Evolutionary conservation across 1,140 invertebrate genomes (phyloP).

Genomic region (Bombus waltoni): DNA sequence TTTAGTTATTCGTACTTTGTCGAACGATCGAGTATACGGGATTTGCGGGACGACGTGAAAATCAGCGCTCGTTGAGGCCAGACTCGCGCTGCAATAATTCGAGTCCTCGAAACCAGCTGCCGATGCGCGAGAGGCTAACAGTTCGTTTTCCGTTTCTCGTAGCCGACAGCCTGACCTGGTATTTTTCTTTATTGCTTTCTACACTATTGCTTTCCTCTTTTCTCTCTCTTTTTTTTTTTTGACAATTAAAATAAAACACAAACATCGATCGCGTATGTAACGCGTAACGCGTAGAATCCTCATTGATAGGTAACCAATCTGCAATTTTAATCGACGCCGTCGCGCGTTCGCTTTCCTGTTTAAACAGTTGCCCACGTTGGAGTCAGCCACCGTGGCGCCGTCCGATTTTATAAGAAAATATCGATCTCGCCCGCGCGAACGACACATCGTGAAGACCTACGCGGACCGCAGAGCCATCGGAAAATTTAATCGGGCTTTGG

Average conservation of each 20-base stretch:
- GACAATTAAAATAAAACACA: neutral
- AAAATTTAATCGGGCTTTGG: neutral
- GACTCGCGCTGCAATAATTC: neutral
- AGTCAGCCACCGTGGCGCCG: neutral
- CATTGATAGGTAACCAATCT: neutral
- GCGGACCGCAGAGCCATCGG: neutral
- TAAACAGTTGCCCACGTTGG: neutral
- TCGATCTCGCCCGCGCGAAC: neutral
- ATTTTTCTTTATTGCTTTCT: neutral
- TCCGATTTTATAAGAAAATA: neutral
- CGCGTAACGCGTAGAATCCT: neutral
- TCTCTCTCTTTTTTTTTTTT: neutral
- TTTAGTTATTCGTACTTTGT: neutral
- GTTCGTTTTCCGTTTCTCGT: neutral
- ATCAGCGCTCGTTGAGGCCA: neutral
- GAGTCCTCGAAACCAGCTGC: neutral
- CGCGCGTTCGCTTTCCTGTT: neutral
- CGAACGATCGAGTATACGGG: neutral
- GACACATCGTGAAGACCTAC: neutral
- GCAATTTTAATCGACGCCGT: conserved; percentile 17
- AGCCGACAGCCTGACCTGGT: neutral
- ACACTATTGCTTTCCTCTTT: neutral
- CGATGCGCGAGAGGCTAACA: neutral
- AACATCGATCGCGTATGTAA: neutral
- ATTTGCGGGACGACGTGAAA: neutral